Evolutionary conservation across 1,140 invertebrate species (phyloP).

Genomic region (Diploscapter pachys): DNA sequence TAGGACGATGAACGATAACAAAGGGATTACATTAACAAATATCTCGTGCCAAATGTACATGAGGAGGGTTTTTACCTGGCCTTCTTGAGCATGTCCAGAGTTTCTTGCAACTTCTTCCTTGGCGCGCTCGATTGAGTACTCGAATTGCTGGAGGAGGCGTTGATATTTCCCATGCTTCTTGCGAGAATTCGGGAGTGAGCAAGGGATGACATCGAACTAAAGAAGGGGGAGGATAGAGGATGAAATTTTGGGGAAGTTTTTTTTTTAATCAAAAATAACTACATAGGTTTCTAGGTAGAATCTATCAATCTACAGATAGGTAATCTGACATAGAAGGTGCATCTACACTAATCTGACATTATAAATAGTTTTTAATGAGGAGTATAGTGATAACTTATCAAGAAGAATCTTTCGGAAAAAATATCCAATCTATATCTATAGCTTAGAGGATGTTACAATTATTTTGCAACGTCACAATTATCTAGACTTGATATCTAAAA

Average conservation of each 20-base stretch:
- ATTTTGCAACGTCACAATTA: neutral
- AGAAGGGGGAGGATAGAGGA: slow-evolving; percentile 3
- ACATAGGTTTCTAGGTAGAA: neutral
- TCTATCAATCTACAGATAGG: neutral
- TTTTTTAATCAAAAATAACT: neutral
- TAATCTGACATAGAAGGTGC: neutral
- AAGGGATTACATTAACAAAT: too few species aligned
- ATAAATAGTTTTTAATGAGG: neutral
- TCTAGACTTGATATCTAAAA: neutral
- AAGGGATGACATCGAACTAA: slow-evolving; percentile 14
- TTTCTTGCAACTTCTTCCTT: too few species aligned
- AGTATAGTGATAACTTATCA: neutral
- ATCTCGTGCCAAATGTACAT: too few species aligned
- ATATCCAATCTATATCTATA: neutral
- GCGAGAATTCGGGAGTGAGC: slow-evolving; percentile 30
- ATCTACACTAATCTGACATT: neutral
- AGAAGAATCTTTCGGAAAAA: neutral
- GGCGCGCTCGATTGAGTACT: too few species aligned
- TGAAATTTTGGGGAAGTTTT: neutral
- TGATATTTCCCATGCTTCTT: slow-evolving; percentile 27
- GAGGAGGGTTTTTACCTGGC: too few species aligned
- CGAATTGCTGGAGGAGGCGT: neutral
- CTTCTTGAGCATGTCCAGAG: too few species aligned
- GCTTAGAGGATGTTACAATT: neutral
- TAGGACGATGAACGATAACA: too few species aligned